phyloP scores from a whole-genome alignment of 2,113 vertebrate species.

The Rhinichthys klamathensis region DNA sequence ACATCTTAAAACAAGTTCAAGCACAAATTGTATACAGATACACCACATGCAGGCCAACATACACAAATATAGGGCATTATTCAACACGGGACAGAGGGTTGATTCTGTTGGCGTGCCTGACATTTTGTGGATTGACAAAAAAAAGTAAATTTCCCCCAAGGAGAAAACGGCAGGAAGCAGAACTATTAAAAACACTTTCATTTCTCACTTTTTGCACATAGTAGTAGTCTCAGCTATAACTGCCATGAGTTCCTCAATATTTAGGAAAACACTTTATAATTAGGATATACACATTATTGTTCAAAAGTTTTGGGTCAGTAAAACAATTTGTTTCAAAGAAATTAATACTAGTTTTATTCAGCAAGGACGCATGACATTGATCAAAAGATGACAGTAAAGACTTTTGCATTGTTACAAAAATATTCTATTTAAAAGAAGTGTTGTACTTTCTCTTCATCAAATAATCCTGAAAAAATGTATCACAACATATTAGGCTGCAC shows the following conservation, averaged over 20 bases:
- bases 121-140: background rate
- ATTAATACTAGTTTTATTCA: background rate
- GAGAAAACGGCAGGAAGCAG: conserved; percentile 44
- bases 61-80: background rate
- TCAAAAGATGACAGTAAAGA: background rate
- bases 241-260: background rate
- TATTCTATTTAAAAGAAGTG: background rate
- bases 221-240: background rate
- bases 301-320: background rate
- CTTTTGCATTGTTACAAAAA: background rate
- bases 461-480: background rate
- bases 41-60: background rate
- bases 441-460: background rate
- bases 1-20: background rate
- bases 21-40: background rate
- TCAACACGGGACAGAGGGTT: background rate
- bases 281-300: background rate
- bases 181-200: conserved; percentile 33
- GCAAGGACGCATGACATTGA: background rate
- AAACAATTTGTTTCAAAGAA: background rate
- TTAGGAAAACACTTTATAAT: background rate
- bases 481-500: background rate
- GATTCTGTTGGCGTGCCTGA: background rate
- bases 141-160: conserved; percentile 1
- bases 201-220: conserved; percentile 40